Evolutionary conservation across 1,140 invertebrate species (phyloP), one percentile per base, ranked within the genome.

Genomic region (Sminthurides bifidus): DNA sequence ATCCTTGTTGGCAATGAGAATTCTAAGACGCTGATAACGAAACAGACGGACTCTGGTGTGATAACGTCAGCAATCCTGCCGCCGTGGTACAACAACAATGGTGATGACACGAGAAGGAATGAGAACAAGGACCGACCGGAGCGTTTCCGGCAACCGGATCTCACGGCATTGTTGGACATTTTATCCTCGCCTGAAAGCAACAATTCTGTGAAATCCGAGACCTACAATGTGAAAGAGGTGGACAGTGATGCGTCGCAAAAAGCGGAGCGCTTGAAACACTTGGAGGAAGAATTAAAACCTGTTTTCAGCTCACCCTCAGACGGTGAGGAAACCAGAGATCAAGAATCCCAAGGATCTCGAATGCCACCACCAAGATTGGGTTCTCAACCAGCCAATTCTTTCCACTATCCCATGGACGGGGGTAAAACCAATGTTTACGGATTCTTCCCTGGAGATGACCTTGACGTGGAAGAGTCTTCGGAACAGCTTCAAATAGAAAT

Each of bases 51-150:
- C 0, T 45, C 53, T 37, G 60, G 59, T 29, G 53, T 65, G 17
- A 46, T 65, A 3, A 65, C 63, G 0, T 61, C 63, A 19, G 63
- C 58, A 5, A 65, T 61, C 30, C 33, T 65, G 17, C 63, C 63
- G 12, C 56, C 63, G 3, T 65, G 63, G 63, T 65, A 51, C 35
- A 58, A 62, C 24, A 26, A 40, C 14, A 46, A 49, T 12, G 33
- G 37, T 51, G n/a, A 44, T n/a, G 19, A 38, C 6, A 15, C 43
- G 17, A 52, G 46, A 33, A 30, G 23, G n/a, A 58, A 58, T 30
- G 31, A 51, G n/a, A n/a, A n/a, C n/a, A n/a, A n/a, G n/a, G n/a
- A n/a, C n/a, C n/a, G n/a, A n/a, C n/a, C n/a, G n/a, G n/a, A n/a
- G n/a, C n/a, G n/a, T n/a, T n/a, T n/a, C n/a, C n/a, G n/a, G 19